Base-by-base conservation (phyloP, 2,797 vertebrate genomes). In the Scolopax bukidnonensis region DNA sequence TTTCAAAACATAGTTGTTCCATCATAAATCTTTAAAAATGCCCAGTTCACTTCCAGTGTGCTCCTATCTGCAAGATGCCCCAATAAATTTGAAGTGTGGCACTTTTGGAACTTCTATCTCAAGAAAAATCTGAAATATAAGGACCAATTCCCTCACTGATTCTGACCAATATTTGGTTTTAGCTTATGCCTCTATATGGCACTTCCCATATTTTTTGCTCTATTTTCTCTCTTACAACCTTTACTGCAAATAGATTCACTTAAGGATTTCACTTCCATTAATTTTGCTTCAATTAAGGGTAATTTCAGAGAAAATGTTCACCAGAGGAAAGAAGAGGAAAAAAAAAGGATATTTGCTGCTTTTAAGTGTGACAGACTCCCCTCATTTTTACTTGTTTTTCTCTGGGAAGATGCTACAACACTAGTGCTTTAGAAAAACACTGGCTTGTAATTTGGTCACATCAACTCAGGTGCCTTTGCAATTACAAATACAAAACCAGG, bases 291-390 rank as follows among this genome's bases (percentile, higher is more conserved):
- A 45, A 4, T 68, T 65, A 91, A 73, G 23, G 18, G 45, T 47
- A 63, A 89, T 78, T 70, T 71, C 16, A 78, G 8, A 16, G 16
- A 63, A 87, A 71, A 92, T 7, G 1, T 53, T 28, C 21, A 18
- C 10, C 23, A 64, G 1, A 23, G 3, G 15, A 38, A 36, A 40
- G 28, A 16, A 4, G 10, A 63, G 9, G 3, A 43, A 0, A 3
- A 13, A 25, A 38, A 54, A 51, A 15, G 2, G 0, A 12, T 56
- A 51, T 84, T 78, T 81, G 6, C 27, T 80, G 15, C 10, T 89
- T 68, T 21, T 69, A 65, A 63, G 43, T 30, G 11, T 79, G n/a
- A 12, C 8, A 59, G 14, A 38, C 16, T 82, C 20, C 7, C 5
- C 9, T 59, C 0, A 0, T 1, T 56, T 65, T 73, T n/a, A n/a